phyloP scores from a whole-genome alignment of 2,888 invertebrate species.

The Dryomyza anilis region DNA sequence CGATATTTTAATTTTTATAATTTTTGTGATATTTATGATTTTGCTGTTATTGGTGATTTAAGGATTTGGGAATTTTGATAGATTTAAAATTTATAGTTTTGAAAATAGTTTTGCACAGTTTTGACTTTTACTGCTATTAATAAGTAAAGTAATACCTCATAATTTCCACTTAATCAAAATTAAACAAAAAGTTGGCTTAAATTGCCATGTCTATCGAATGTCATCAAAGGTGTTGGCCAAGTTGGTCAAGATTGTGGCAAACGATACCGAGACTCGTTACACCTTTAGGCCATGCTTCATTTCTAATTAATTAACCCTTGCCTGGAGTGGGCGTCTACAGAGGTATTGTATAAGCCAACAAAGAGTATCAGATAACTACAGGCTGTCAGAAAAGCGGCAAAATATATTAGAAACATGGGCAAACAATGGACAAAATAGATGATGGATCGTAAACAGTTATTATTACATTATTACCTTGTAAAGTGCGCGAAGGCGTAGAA shows the following conservation, averaged over 20 bases:
- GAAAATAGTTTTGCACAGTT: neutral
- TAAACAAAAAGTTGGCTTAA: neutral
- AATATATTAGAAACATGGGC: too few species aligned
- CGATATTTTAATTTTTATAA: too few species aligned
- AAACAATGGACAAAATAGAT: too few species aligned
- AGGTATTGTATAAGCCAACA: too few species aligned
- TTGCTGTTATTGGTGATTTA: too few species aligned
- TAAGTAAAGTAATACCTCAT: neutral
- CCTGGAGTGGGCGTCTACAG: neutral
- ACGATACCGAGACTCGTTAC: too few species aligned
- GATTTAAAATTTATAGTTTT: too few species aligned
- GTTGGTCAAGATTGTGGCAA: neutral
- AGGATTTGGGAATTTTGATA: too few species aligned
- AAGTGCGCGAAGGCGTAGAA: neutral
- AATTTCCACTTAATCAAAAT: neutral
- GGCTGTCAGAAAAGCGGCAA: neutral
- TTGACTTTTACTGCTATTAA: neutral
- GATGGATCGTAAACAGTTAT: slow-evolving; percentile 51
- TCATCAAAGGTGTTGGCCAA: neutral
- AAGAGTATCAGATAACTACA: slow-evolving; percentile 4
- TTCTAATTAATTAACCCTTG: slow-evolving; percentile 25
- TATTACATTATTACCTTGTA: slow-evolving; percentile 47
- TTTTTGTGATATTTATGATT: too few species aligned
- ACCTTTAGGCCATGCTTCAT: neutral
- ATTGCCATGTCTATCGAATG: too few species aligned